A percentile compares a stretch with the other conserved stretches of the same genome.
phyloP scores from a whole-genome alignment of 2,888 invertebrate genomes.

The Orchesellides sinensis region DNA sequence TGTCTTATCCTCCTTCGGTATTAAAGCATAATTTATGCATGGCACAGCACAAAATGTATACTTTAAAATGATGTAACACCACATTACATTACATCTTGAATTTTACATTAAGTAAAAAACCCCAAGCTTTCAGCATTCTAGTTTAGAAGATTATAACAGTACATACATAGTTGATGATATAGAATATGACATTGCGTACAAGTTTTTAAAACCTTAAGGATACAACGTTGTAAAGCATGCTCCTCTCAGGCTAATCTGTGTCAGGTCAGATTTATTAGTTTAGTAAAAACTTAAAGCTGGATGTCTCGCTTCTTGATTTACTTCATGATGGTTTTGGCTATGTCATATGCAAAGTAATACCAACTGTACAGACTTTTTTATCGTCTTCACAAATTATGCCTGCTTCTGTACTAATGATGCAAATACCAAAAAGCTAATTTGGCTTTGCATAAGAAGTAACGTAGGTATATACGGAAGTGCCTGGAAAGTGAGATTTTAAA shows the following conservation, averaged over 20 bases:
- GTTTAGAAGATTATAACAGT: constrained; percentile 48
- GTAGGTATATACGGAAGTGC: constrained; percentile 24
- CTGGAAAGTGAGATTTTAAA: not conserved
- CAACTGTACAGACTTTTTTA: too few relatives aligned
- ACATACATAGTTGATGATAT: constrained; percentile 31
- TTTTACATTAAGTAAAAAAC: too few relatives aligned
- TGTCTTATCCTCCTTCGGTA: too few relatives aligned
- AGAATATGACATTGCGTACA: constrained; percentile 35
- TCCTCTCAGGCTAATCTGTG: constrained; percentile 7
- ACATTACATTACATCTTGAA: too few relatives aligned
- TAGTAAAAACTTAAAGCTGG: not conserved
- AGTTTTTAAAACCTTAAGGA: not conserved
- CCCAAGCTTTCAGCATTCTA: constrained; percentile 9
- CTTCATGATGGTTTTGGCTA: too few relatives aligned
- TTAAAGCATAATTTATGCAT: constrained; percentile 21
- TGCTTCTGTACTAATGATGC: too few relatives aligned
- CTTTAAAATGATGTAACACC: too few relatives aligned
- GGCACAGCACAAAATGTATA: constrained; percentile 25
- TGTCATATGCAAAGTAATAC: too few relatives aligned
- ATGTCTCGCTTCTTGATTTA: not conserved
- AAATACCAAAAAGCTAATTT: too few relatives aligned
- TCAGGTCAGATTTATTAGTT: constrained; percentile 2
- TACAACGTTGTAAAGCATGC: not conserved
- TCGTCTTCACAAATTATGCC: too few relatives aligned
- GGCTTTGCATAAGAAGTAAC: too few relatives aligned